Evolutionary conservation across 2,113 vertebrate genomes (phyloP).

Genomic region (Brachyhypopomus occidentalis): DNA sequence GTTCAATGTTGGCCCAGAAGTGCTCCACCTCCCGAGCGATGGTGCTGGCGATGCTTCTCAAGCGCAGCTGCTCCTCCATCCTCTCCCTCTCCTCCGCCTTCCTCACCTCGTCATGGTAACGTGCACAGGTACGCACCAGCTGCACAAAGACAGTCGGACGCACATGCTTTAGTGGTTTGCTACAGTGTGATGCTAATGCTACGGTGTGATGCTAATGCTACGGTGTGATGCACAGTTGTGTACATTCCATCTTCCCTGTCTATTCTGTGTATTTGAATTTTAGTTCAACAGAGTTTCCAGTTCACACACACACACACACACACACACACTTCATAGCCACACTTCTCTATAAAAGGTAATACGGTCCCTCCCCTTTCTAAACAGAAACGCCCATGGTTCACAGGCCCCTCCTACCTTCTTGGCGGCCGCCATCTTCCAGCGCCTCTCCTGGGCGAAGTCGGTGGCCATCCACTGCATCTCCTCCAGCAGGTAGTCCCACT

Average conservation of each 20-base stretch:
- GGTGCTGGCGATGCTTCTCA: constrained; percentile 84
- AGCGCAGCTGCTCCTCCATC: constrained; percentile 81
- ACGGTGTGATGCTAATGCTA: too few relatives aligned
- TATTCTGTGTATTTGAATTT: too few relatives aligned
- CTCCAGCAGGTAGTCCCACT: constrained; percentile 97
- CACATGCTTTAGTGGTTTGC: too few relatives aligned
- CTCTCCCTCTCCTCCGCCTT: constrained; percentile 78
- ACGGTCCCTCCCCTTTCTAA: too few relatives aligned
- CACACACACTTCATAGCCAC: too few relatives aligned
- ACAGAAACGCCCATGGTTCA: not conserved
- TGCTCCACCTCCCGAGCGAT: constrained; percentile 89
- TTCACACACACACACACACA: too few relatives aligned
- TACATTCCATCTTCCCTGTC: too few relatives aligned
- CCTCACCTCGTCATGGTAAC: constrained; percentile 85
- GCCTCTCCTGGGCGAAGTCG: constrained; percentile 95
- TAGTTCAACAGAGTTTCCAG: too few relatives aligned
- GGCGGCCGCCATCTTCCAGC: constrained; percentile 94
- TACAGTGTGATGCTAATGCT: too few relatives aligned
- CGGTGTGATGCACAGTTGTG: too few relatives aligned
- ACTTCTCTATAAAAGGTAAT: too few relatives aligned
- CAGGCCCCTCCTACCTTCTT: constrained; percentile 82
- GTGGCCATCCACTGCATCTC: constrained; percentile 99
- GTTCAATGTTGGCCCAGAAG: constrained; percentile 93
- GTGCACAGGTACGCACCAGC: constrained; percentile 89
- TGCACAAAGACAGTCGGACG: constrained; percentile 54